phyloP scores from a whole-genome alignment of 2,797 vertebrate genomes.

The Phrynocephalus forsythii region DNA sequence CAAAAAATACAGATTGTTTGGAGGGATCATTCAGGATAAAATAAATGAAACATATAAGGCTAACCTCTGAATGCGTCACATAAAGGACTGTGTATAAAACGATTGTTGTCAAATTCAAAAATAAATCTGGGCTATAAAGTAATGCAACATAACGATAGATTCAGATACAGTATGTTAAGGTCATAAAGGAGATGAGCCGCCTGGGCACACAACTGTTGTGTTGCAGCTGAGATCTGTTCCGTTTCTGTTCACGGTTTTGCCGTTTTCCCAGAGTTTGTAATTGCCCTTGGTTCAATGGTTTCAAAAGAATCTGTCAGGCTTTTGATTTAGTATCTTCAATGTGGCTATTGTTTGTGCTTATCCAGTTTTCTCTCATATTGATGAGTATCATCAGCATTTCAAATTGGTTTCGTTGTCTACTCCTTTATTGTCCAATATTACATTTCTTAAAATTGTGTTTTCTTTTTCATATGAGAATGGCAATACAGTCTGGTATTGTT shows the following conservation, averaged over 20 bases:
- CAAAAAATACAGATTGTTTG: too few relatives aligned
- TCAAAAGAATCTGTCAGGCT: not conserved
- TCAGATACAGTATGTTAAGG: not conserved
- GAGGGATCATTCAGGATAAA: too few relatives aligned
- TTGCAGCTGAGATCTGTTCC: not conserved
- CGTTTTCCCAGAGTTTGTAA: not conserved
- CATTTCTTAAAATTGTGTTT: conserved; percentile 17
- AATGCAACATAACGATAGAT: not conserved
- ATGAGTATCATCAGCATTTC: conserved; percentile 19
- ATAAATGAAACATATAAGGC: too few relatives aligned
- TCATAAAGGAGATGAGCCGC: not conserved
- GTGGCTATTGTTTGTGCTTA: conserved; percentile 5
- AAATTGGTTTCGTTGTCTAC: conserved; percentile 11
- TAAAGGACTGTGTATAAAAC: too few relatives aligned
- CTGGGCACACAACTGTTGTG: not conserved
- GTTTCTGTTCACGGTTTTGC: not conserved
- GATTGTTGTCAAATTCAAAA: not conserved
- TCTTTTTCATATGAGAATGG: not conserved
- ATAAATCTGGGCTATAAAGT: not conserved
- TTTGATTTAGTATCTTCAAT: not conserved
- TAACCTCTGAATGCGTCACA: too few relatives aligned
- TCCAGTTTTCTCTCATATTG: not conserved
- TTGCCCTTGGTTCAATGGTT: not conserved
- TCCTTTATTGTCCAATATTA: conserved; percentile 8
- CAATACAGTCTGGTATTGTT: not conserved